Evolutionary conservation across 2,888 invertebrate genomes (phyloP), one percentile per base, ranked within the genome.

Genomic region (Mechanitis messenoides): DNA sequence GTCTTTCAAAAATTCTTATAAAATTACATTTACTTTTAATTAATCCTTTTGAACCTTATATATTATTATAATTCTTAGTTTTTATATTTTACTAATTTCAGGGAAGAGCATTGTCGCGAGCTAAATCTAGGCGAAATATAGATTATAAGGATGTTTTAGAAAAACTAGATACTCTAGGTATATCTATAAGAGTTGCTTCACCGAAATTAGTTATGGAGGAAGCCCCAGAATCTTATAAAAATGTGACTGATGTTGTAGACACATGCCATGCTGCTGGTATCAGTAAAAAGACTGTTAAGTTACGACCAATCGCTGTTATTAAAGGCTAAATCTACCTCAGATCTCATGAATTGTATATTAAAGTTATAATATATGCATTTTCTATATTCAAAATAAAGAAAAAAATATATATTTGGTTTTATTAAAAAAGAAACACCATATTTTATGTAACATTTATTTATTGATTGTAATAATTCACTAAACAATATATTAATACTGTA

Each of bases 201-300:
- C 99, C 99, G 0, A 99, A 99, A 86, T 89, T 99, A 64, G 98
- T 99, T 1, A 99, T 99, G 99, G 99, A 99, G 89, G 99, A 99
- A 91, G 97, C 99, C 3, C 99, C 99, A 0, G 98, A 99, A 78
- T 99, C 99, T 0, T 99, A 99, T 85, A 99, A 99, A 88, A 97
- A 99, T 90, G 99, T 99, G 0, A 99, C 98, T 0, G 99, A 99
- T 90, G 99, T 99, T 7, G 99, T 99, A 0, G 93, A 99, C 81
- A 99, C 99, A 3, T 99, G 99, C 76, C 98, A 99, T 81, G 94
- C 94, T 33, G 99, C 98, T 46, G 99, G 99, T 20, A 98, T 99
- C 63, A 98, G 98, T 77, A 96, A 97, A 80, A 99, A 99, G 82
- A 94, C 97, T 74, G 95, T 99, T 50, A 99, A 99, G 87, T 91